Percentiles rank a stretch among this genome's conserved stretches.
phyloP scores from a whole-genome alignment of 2,888 invertebrate species.

The Branchipolynoe longqiensis region DNA sequence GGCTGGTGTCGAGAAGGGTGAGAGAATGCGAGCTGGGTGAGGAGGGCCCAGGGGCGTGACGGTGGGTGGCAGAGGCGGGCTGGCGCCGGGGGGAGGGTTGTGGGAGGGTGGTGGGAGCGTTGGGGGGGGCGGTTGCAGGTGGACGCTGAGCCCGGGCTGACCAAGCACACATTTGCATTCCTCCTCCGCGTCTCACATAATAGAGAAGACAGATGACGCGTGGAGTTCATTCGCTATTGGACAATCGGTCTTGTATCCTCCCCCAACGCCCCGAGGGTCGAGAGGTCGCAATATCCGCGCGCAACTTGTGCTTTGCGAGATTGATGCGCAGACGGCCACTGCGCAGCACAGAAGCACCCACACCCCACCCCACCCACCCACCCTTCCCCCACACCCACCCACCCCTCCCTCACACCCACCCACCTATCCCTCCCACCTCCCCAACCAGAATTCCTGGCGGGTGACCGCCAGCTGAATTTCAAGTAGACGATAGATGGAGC shows the following conservation, averaged over 20 bases:
- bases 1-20: background rate
- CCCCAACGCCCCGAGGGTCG: conserved; percentile 37
- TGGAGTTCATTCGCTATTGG: conserved; percentile 52
- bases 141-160: conserved; percentile 30
- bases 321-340: conserved; percentile 55
- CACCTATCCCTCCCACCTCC: no score
- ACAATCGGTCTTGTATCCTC: conserved; percentile 56
- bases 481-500: conserved; percentile 52
- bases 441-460: conserved; percentile 44
- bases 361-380: no score
- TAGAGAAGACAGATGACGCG: conserved; percentile 55
- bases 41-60: background rate
- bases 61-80: background rate
- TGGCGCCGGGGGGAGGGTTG: background rate
- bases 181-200: conserved; percentile 55
- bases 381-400: no score
- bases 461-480: conserved; percentile 48
- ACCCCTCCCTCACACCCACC: no score
- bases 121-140: conserved; percentile 9
- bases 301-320: conserved; percentile 47
- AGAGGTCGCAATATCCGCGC: conserved; percentile 53
- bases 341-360: conserved; percentile 31
- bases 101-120: background rate
- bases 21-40: background rate
- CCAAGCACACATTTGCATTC: conserved; percentile 56